Percentiles rank a stretch among this genome's conserved stretches.
Conservation (phyloP, 2,113 vertebrate species). For the Aptenodytes forsteri region DNA sequence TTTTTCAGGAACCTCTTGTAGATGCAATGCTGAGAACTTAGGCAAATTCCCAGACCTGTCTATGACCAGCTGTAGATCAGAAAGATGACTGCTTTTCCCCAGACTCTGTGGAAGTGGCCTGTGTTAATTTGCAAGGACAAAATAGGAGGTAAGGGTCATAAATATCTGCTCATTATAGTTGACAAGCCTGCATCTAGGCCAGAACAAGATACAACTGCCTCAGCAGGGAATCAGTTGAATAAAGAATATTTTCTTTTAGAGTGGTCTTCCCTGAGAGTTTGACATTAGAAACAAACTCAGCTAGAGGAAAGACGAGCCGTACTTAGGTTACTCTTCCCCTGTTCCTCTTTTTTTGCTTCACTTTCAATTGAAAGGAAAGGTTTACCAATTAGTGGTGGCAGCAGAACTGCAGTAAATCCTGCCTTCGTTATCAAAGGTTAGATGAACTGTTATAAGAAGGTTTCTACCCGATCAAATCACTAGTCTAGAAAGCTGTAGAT, state of each 20-base stretch:
- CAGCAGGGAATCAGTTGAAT: neutral
- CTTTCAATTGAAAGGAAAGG: neutral
- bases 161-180: neutral
- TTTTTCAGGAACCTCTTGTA: neutral
- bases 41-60: neutral
- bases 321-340: neutral
- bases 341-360: neutral
- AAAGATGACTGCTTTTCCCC: neutral
- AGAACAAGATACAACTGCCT: neutral
- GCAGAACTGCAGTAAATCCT: neutral
- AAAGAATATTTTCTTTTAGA: neutral
- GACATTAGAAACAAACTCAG: neutral
- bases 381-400: neutral
- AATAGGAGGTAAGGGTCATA: neutral
- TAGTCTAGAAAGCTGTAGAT: neutral
- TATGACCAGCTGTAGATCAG: neutral
- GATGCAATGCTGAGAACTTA: neutral
- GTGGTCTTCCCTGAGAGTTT: neutral
- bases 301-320: neutral
- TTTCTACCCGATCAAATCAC: accelerated
- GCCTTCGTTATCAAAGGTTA: neutral
- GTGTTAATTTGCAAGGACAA: neutral
- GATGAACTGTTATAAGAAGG: neutral
- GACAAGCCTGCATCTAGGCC: neutral
- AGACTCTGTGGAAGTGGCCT: neutral